phyloP scores from a whole-genome alignment of 2,113 vertebrate species.

The Climacteris rufus region DNA sequence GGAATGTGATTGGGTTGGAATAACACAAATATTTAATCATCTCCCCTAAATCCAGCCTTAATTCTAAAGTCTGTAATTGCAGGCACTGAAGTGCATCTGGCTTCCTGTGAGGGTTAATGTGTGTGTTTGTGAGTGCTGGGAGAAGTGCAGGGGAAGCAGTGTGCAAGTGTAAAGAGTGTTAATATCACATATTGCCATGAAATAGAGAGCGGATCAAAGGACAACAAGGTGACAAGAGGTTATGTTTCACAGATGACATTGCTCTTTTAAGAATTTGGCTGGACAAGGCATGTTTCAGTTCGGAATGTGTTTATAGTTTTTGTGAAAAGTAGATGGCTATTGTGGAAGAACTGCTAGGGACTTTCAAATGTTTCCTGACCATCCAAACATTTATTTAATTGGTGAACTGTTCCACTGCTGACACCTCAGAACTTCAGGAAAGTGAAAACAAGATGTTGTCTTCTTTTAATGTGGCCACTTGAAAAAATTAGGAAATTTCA shows the following conservation, averaged over 20 bases:
- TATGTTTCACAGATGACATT: neutral
- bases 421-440: neutral
- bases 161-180: neutral
- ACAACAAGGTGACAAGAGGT: neutral
- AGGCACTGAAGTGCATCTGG: neutral
- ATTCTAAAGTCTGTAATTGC: neutral
- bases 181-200: neutral
- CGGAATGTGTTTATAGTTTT: neutral
- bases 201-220: neutral
- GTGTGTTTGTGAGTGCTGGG: neutral
- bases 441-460: slow-evolving; percentile 13
- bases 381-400: neutral
- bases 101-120: neutral
- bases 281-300: neutral
- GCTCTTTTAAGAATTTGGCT: neutral
- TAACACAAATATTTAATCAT: too few relatives aligned
- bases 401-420: neutral
- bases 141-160: neutral
- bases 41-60: neutral
- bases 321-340: neutral
- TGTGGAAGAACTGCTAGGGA: neutral
- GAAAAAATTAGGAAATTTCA: neutral
- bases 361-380: neutral
- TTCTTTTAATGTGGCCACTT: neutral
- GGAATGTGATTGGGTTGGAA: neutral